These are phyloP conservation scores for Ctenicera cuprea DNA, from an alignment of 2,888 invertebrate species.

Conservation along the genomic window DNA sequence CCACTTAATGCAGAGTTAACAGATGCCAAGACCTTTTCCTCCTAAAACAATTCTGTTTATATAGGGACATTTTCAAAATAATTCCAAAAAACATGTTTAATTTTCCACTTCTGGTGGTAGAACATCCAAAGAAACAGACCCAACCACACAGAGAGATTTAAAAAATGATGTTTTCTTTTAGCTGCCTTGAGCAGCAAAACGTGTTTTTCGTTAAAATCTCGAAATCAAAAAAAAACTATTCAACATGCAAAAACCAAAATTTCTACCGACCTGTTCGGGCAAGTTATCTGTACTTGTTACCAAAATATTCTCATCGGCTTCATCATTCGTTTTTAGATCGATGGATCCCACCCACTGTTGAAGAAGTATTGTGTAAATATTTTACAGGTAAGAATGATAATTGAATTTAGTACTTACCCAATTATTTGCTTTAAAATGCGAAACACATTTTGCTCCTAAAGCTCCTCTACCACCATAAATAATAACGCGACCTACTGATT, in stretches of 20 bases:
- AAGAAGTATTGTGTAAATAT: neutral
- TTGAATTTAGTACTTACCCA: slow-evolving; percentile 77
- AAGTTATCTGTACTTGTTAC: slow-evolving; percentile 87
- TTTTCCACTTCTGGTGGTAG: too few relatives aligned
- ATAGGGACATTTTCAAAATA: slow-evolving; percentile 7
- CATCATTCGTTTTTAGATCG: slow-evolving; percentile 69
- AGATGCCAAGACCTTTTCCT: slow-evolving; percentile 81
- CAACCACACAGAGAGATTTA: too few relatives aligned
- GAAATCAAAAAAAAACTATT: neutral
- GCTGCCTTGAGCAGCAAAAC: too few relatives aligned
- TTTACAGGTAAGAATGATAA: neutral
- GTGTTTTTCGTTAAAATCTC: too few relatives aligned
- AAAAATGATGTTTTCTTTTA: too few relatives aligned
- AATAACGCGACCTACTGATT: slow-evolving; percentile 77
- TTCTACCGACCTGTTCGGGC: slow-evolving; percentile 77
- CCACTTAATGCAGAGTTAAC: slow-evolving; percentile 81
- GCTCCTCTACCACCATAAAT: slow-evolving; percentile 98
- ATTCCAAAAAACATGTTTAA: too few relatives aligned
- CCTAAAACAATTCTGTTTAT: slow-evolving; percentile 66
- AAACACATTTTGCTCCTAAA: slow-evolving; percentile 91
- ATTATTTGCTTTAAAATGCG: slow-evolving; percentile 91
- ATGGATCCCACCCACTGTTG: slow-evolving; percentile 71
- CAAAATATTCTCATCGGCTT: slow-evolving; percentile 92
- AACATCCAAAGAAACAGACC: too few relatives aligned
- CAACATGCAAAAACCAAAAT: neutral